phyloP scores from a whole-genome alignment of 2,888 invertebrate genomes.

The Eupithecia exiguata region DNA sequence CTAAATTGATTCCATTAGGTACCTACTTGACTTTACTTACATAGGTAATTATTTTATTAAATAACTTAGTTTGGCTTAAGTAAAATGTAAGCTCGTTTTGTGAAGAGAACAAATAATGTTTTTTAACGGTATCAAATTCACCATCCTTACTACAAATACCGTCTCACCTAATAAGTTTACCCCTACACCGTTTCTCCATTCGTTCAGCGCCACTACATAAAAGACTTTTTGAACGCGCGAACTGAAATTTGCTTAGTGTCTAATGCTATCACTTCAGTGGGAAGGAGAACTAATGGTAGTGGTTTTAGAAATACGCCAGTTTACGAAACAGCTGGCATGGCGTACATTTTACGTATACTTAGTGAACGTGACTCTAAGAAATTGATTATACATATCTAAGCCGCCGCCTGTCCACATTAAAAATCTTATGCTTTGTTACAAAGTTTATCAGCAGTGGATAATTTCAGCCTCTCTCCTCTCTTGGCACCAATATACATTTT shows the following conservation, averaged over 20 bases:
- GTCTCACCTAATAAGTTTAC: slow-evolving; percentile 70
- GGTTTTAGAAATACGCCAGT: neutral
- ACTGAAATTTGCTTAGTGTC: slow-evolving; percentile 55
- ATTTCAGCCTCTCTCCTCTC: neutral
- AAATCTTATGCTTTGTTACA: neutral
- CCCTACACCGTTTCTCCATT: slow-evolving; percentile 75
- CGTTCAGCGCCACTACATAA: slow-evolving; percentile 60
- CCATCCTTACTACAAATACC: slow-evolving; percentile 36
- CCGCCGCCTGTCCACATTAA: no score
- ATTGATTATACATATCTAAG: neutral
- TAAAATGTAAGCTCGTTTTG: no score
- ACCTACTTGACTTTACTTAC: no score
- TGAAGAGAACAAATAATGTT: no score
- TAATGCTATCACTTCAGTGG: slow-evolving; percentile 28
- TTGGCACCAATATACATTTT: neutral
- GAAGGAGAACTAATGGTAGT: slow-evolving; percentile 7
- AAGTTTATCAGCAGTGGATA: neutral
- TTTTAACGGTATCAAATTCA: slow-evolving; percentile 41
- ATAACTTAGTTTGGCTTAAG: no score
- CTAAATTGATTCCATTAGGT: no score
- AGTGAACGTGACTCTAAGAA: neutral
- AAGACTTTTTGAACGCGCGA: slow-evolving; percentile 62
- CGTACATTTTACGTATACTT: neutral
- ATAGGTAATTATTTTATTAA: no score
- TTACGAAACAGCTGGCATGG: neutral